Percentiles rank a stretch among this genome's conserved stretches.
phyloP scores from a whole-genome alignment of 2,797 vertebrate genomes.

The Orestias chungarensis region DNA sequence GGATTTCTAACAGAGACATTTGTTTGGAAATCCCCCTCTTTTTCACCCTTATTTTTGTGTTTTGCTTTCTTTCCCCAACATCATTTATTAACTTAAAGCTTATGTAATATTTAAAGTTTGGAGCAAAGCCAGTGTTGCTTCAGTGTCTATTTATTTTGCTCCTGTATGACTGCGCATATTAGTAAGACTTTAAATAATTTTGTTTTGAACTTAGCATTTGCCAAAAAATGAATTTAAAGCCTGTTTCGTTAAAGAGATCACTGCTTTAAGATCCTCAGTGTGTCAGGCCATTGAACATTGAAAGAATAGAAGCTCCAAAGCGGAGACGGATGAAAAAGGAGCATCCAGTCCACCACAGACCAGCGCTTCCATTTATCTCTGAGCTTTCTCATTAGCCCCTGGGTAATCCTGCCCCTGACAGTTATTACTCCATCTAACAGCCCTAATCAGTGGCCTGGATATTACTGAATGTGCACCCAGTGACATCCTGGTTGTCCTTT shows the following conservation, averaged over 20 bases:
- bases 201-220: slow-evolving; percentile 10
- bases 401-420: slow-evolving; percentile 26
- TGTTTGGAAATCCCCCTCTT: slow-evolving; percentile 14
- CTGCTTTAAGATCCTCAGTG: slow-evolving; percentile 1
- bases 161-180: slow-evolving; percentile 9
- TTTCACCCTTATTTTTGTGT: neutral
- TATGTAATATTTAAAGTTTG: slow-evolving; percentile 34
- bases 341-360: slow-evolving; percentile 13
- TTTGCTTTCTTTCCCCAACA: slow-evolving; percentile 26
- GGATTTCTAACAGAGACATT: slow-evolving; percentile 2
- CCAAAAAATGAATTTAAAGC: slow-evolving; percentile 13
- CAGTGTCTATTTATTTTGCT: slow-evolving; percentile 15
- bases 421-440: slow-evolving; percentile 36
- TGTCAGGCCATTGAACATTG: slow-evolving; percentile 22
- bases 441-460: slow-evolving; percentile 28
- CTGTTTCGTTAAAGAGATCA: slow-evolving; percentile 9
- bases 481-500: slow-evolving; percentile 14
- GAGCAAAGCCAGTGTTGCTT: slow-evolving; percentile 21
- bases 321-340: slow-evolving; percentile 37
- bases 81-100: slow-evolving; percentile 66
- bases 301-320: slow-evolving; percentile 25
- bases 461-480: slow-evolving; percentile 24
- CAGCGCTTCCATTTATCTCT: slow-evolving; percentile 35
- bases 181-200: slow-evolving; percentile 1
- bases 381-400: slow-evolving; percentile 45